These are phyloP conservation scores for Magallana gigas DNA, from an alignment of 1,140 invertebrate species.

Conservation along the genomic window DNA sequence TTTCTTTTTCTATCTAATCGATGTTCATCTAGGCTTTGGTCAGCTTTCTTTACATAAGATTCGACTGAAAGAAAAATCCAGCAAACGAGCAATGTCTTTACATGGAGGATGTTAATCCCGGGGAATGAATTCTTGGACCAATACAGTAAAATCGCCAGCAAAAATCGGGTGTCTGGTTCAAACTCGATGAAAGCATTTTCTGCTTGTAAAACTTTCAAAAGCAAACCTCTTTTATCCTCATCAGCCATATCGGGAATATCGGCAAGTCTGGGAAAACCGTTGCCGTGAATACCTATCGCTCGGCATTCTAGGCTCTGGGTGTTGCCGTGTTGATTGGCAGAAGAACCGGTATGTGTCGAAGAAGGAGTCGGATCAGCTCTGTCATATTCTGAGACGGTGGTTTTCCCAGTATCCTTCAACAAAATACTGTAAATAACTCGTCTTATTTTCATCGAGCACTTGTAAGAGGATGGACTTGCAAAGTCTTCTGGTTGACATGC, in stretches of 20 bases:
- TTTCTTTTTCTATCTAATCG: no score
- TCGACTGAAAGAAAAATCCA: background rate
- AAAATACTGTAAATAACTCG: conserved; percentile 85
- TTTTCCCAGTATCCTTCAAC: background rate
- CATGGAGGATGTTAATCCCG: background rate
- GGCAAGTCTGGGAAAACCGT: background rate
- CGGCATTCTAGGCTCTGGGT: background rate
- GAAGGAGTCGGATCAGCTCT: background rate
- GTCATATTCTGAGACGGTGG: background rate
- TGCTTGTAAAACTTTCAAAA: conserved; percentile 51
- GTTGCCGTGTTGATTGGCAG: no score
- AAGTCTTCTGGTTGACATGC: conserved; percentile 88
- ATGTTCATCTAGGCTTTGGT: background rate
- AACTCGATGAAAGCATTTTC: background rate
- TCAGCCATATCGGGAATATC: conserved; percentile 48
- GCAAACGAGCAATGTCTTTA: background rate
- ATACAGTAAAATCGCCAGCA: background rate
- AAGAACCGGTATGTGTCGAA: background rate
- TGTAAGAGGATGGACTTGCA: conserved; percentile 81
- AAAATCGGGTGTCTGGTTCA: background rate
- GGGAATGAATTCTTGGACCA: background rate
- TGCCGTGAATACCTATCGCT: background rate
- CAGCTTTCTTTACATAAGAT: background rate
- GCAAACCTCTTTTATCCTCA: conserved; percentile 72
- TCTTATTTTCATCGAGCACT: conserved; percentile 84